A percentile compares a stretch with the other conserved stretches of the same genome.
Evolutionary conservation across 2,797 vertebrate genomes (phyloP).

Genomic region (Macrochelys suwanniensis): DNA sequence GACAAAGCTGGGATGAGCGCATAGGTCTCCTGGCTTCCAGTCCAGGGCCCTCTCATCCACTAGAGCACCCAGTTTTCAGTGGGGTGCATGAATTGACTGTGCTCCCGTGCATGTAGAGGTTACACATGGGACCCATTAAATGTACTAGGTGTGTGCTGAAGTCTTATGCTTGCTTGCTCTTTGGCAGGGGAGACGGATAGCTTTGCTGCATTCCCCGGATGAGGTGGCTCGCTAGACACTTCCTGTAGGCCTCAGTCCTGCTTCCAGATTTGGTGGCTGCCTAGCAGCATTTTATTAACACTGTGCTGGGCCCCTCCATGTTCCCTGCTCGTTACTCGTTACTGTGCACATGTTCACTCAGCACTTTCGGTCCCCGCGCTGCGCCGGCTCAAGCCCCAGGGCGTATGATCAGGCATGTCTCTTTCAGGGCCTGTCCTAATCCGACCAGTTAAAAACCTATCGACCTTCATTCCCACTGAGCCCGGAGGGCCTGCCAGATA

Average conservation of each 20-base stretch:
- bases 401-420: not conserved
- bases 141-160: fast-evolving
- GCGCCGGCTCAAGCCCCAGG: not conserved
- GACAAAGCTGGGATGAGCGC: not conserved
- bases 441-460: not conserved
- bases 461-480: fast-evolving
- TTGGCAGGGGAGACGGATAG: not conserved
- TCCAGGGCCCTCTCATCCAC: not conserved
- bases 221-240: fast-evolving
- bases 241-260: not conserved
- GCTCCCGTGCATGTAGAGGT: too few relatives aligned
- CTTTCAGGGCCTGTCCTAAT: not conserved
- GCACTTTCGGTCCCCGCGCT: not conserved
- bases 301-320: not conserved
- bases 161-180: not conserved
- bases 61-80: not conserved
- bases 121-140: not conserved
- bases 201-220: fast-evolving
- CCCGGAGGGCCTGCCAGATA: not conserved
- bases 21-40: fast-evolving
- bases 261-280: not conserved
- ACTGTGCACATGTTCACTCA: not conserved
- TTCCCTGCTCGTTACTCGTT: not conserved
- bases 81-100: not conserved
- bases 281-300: fast-evolving